These are phyloP conservation scores for Labeo rohita DNA, from an alignment of 2,113 vertebrate genomes.

Conservation along the genomic window DNA sequence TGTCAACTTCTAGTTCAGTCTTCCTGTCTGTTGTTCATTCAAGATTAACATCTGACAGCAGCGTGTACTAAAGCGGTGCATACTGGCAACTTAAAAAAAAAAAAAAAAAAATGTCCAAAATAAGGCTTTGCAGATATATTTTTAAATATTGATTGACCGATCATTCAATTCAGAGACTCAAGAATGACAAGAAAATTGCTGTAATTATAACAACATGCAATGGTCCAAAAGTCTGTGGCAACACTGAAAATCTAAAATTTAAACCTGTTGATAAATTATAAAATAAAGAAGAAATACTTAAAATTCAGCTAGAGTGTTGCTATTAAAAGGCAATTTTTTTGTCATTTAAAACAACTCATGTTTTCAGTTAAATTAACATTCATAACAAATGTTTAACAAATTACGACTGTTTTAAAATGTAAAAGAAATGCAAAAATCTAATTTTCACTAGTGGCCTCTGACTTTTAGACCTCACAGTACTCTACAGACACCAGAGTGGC, in stretches of 20 bases:
- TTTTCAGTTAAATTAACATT: not conserved
- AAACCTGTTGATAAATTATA: not conserved
- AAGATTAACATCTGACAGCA: not conserved
- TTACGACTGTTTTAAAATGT: not conserved
- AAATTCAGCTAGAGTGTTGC: not conserved
- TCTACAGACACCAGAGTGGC: not conserved
- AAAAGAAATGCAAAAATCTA: not conserved
- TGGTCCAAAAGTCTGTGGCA: not conserved
- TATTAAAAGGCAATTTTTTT: not conserved
- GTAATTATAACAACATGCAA: not conserved
- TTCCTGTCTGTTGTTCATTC: not conserved
- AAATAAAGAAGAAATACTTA: not conserved
- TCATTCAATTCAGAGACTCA: not conserved
- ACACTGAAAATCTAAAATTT: not conserved
- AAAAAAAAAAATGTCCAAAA: no score
- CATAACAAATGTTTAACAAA: slow-evolving; percentile 5
- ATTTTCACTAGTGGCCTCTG: not conserved
- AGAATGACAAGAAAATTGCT: not conserved
- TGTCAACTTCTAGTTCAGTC: slow-evolving; percentile 22
- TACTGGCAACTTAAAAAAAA: no score
- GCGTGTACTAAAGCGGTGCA: not conserved
- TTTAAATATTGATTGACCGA: not conserved
- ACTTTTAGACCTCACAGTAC: not conserved
- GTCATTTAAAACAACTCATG: not conserved
- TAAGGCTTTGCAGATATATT: not conserved